phyloP scores from a whole-genome alignment of 2,797 vertebrate species.

The Discoglossus pictus region DNA sequence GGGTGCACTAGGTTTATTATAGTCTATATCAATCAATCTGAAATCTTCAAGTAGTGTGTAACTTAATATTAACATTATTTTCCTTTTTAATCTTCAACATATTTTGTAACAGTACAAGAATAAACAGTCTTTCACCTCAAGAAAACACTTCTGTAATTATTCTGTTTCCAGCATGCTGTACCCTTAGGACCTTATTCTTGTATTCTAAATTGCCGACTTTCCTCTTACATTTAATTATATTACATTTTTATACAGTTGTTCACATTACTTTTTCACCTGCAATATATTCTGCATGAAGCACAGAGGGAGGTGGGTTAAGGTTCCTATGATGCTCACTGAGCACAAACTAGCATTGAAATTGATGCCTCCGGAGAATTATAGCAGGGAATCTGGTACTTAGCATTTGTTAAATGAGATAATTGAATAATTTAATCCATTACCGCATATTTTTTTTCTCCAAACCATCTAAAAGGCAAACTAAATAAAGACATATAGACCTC shows the following conservation, averaged over 20 bases:
- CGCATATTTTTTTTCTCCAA: not conserved
- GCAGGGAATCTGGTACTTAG: constrained; percentile 31
- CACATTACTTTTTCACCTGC: constrained; percentile 31
- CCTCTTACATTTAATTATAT: constrained; percentile 29
- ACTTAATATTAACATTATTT: too few relatives aligned
- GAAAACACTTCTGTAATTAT: too few relatives aligned
- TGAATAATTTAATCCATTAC: constrained; percentile 31
- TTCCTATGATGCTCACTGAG: not conserved
- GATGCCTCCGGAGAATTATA: constrained; percentile 9
- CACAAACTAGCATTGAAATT: not conserved
- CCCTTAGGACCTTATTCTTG: constrained; percentile 9
- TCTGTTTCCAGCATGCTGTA: too few relatives aligned
- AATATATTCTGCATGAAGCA: constrained; percentile 26
- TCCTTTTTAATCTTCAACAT: too few relatives aligned
- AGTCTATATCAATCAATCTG: too few relatives aligned
- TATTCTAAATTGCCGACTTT: constrained; percentile 25
- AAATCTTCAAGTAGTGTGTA: too few relatives aligned
- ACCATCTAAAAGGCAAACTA: constrained; percentile 13
- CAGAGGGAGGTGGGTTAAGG: not conserved
- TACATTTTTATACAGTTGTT: constrained; percentile 13
- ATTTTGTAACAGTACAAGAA: too few relatives aligned
- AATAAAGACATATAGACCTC: constrained; percentile 20
- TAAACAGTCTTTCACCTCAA: too few relatives aligned
- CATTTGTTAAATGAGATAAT: constrained; percentile 43
- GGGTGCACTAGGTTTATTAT: too few relatives aligned